phyloP scores from a whole-genome alignment of 2,113 vertebrate species.

The Phalacrocorax brasilianus region DNA sequence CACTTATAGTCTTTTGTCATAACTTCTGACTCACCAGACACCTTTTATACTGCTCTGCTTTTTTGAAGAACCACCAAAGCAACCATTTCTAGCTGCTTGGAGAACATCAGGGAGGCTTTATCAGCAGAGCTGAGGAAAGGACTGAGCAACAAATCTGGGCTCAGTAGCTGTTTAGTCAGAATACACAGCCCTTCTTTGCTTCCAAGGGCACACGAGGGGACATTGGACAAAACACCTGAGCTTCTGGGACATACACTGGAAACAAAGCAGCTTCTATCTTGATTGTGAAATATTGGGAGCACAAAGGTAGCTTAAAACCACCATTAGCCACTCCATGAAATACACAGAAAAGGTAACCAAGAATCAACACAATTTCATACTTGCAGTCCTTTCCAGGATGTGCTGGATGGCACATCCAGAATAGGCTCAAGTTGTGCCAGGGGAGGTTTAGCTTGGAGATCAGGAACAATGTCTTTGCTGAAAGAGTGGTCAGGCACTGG shows the following conservation, averaged over 20 bases:
- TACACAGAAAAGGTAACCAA: not conserved
- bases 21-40: not conserved
- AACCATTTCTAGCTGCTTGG: not conserved
- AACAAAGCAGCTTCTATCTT: not conserved
- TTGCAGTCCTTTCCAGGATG: not conserved
- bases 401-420: not conserved
- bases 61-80: not conserved
- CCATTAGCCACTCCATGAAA: not conserved
- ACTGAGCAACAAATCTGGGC: not conserved
- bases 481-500: too few relatives aligned
- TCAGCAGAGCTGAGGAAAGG: not conserved
- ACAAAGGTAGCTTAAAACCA: not conserved
- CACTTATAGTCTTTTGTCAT: not conserved
- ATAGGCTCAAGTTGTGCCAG: too few relatives aligned
- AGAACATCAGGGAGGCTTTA: not conserved
- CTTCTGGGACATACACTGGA: not conserved
- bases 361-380: not conserved
- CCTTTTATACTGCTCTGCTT: not conserved
- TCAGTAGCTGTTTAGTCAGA: not conserved
- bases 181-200: not conserved
- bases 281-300: not conserved
- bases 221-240: not conserved
- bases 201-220: not conserved
- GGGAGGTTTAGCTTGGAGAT: too few relatives aligned
- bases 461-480: too few relatives aligned